A percentile compares a stretch with the other conserved stretches of the same genome.
Evolutionary conservation across 2,888 invertebrate genomes (phyloP).

Genomic region (Tinea pellionella): DNA sequence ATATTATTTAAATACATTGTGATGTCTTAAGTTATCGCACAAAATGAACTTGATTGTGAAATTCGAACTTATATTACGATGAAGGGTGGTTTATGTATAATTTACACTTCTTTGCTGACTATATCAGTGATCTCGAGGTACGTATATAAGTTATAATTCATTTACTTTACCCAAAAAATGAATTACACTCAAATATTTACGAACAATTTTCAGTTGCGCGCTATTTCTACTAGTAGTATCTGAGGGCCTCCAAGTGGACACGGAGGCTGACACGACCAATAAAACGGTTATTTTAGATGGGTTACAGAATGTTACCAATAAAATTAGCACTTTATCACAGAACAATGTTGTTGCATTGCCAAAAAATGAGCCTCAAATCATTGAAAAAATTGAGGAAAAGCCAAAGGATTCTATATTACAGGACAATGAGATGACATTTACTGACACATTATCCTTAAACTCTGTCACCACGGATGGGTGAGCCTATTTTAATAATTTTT

Average conservation of each 20-base stretch:
- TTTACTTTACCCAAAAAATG: conserved; percentile 3
- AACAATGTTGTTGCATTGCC: neutral
- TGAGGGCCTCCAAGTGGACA: conserved; percentile 56
- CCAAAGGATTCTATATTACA: conserved; percentile 20
- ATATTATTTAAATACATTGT: neutral
- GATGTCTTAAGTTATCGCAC: conserved; percentile 22
- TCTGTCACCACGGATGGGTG: conserved; percentile 69
- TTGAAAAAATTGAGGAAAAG: conserved; percentile 12
- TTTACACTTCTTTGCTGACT: conserved; percentile 72
- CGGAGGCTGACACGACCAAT: neutral
- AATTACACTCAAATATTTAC: neutral
- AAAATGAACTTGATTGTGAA: conserved; percentile 59
- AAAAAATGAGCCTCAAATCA: neutral
- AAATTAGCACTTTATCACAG: conserved; percentile 24
- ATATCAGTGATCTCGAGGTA: conserved; percentile 72
- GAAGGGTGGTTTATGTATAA: conserved; percentile 70
- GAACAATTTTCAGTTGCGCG: conserved; percentile 53
- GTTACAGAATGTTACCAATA: conserved; percentile 47
- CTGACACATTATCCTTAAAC: conserved; percentile 64
- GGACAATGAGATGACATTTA: conserved; percentile 57
- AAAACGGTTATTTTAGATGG: conserved; percentile 43
- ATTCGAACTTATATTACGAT: conserved; percentile 65
- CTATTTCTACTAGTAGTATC: conserved; percentile 71
- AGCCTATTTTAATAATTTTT: conserved; percentile 26
- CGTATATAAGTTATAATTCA: conserved; percentile 18